A percentile compares a stretch with the other conserved stretches of the same genome.
Evolutionary conservation across 2,888 invertebrate species (phyloP).

Genomic region (Allygus modestus): DNA sequence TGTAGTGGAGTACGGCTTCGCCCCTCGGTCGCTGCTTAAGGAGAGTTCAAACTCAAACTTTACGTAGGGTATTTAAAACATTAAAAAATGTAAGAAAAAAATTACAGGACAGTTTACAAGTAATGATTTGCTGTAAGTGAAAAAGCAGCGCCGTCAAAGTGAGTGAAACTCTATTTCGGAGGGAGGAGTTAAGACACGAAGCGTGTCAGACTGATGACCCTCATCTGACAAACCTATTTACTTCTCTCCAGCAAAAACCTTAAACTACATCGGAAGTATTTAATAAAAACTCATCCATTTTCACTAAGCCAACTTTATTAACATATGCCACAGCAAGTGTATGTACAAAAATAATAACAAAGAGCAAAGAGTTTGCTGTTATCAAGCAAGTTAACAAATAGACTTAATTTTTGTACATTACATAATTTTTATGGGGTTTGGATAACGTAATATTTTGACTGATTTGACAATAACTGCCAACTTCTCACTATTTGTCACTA

Average conservation of each 20-base stretch:
- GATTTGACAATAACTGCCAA: constrained; percentile 4
- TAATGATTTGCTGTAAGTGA: background rate
- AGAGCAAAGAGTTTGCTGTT: background rate
- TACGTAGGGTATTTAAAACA: no score
- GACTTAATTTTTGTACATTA: constrained; percentile 29
- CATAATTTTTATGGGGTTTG: constrained; percentile 19
- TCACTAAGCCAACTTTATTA: constrained; percentile 48
- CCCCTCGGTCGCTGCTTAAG: no score
- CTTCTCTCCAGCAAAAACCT: background rate
- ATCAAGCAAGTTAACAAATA: constrained; percentile 23
- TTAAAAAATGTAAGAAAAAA: no score
- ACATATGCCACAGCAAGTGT: constrained; percentile 18
- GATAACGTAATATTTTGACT: background rate
- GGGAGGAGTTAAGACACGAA: background rate
- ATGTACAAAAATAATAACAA: constrained; percentile 50
- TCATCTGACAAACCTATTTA: background rate
- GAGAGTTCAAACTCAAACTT: no score
- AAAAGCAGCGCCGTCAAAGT: background rate
- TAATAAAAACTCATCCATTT: no score
- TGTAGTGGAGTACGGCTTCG: no score
- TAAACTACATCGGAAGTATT: background rate
- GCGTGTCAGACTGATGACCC: background rate
- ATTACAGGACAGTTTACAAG: background rate
- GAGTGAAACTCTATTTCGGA: background rate
- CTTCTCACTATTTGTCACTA: constrained; percentile 37